Evolutionary conservation across 2,113 vertebrate genomes (phyloP), one percentile per base, ranked within the genome.

Genomic region (Muscicapa adusta): DNA sequence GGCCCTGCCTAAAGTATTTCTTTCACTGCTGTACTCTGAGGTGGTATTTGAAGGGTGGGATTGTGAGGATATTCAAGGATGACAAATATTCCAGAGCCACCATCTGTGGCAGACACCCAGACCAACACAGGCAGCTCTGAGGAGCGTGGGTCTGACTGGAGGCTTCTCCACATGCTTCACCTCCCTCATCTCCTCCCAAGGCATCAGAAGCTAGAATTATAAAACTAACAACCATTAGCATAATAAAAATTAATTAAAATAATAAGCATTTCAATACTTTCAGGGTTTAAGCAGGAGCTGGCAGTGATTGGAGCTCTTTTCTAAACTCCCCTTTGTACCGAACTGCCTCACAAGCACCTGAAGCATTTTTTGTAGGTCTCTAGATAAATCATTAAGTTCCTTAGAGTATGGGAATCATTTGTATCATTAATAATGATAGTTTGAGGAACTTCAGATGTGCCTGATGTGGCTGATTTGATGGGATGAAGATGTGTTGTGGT

Each of bases 61-160:
- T 36, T 51, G 2, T 33, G 45, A 79, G 50, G 66, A 60, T 75
- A 4, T 36, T 74, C 51, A 2, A 15, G 42, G 47, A 25, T 78
- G n/a, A 48, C 18, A 48, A 2, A 62, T 43, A 36, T 76, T 33
- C 53, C 45, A 14, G 42, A 61, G 33, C 22, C 22, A 12, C 31
- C 33, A 7, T 48, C 29, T 19, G 48, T 31, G 24, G n/a, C n/a
- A 5, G 66, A 14, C n/a, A 9, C 38, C 38, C 1, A 8, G 18
- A 28, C 18, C 53, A 25, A 19, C 15, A 18, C 0, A 0, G 2
- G 5, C 0, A 3, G 47, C 58, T 53, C 25, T 0, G 10, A 71
- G 60, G 3, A 6, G 54, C 5, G 1, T n/a, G 43, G 48, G 13
- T 50, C 58, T 54, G 65, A 10, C 86, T 60, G 65, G 85, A 63